phyloP scores from a whole-genome alignment of 2,113 vertebrate species.

The Albula glossodonta region DNA sequence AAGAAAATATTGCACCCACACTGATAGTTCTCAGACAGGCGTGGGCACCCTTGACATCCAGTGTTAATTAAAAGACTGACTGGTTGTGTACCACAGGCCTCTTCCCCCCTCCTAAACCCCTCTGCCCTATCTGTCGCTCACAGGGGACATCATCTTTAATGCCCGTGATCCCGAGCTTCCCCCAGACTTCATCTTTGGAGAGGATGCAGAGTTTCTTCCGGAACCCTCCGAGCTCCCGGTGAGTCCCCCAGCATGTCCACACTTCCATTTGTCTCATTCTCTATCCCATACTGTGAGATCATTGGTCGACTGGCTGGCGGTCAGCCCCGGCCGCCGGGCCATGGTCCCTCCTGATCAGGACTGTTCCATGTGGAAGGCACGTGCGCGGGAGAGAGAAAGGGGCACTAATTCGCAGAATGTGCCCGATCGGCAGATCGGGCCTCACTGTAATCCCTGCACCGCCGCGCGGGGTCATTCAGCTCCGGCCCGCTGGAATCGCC shows the following conservation, averaged over 20 bases:
- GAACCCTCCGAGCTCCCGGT: conserved; percentile 90
- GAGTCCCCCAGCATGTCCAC: conserved; percentile 57
- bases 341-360: background rate
- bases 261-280: background rate
- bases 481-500: background rate
- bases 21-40: too few relatives aligned
- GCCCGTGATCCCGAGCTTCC: conserved; percentile 91
- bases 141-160: conserved; percentile 99
- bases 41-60: background rate
- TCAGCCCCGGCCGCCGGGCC: too few relatives aligned
- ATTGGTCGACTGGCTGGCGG: background rate
- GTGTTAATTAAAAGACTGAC: background rate
- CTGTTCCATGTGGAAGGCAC: background rate
- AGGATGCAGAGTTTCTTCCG: conserved; percentile 94
- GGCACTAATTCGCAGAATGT: background rate
- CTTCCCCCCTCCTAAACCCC: background rate
- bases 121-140: conserved; percentile 27
- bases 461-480: background rate
- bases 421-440: background rate
- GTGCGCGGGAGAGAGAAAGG: background rate
- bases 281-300: background rate
- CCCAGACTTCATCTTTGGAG: conserved; percentile 98
- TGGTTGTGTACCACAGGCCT: background rate
- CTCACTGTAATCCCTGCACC: background rate
- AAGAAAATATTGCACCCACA: too few relatives aligned